Base-by-base conservation (phyloP, 2,797 vertebrate genomes). In the Tarsius wallacei region DNA sequence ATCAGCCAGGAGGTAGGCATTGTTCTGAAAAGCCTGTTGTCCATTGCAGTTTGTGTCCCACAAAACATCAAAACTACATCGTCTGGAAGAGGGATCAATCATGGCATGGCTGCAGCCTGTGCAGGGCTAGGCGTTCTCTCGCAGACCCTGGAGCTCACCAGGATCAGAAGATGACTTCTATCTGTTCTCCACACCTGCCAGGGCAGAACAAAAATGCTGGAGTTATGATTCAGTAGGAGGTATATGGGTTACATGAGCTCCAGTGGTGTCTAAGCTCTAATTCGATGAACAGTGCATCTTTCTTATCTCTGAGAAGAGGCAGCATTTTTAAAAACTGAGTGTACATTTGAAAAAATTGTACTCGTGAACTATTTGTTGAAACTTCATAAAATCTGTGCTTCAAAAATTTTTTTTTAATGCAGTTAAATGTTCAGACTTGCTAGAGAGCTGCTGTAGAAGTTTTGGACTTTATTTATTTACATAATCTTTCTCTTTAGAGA, bases 171-270 rank as follows among this genome's bases (percentile, higher is more conserved):
- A 74, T 42, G 24, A n/a, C 77, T 87, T 94, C 91, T 73, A 61
- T 96, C 91, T 89, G 57, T 97, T 96, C 87, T 94, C 85, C 53
- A 8, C 68, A 61, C 55, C 68, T 76, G 57, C 76, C 36, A n/a
- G 70, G 73, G 47, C 85, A 96, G 94, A 97, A 93, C 95, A 94
- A 85, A 93, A 96, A 33, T 77, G 22, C 19, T 1, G 9, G n/a
- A 78, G 76, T 91, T 95, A 51, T 85, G 92, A 94, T 88, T 22
- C 91, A 96, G 95, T 42, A 88, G 93, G 94, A 95, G 93, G 85
- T 71, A 89, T 97, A 93, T 73, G 88, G 86, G 90, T 96, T 96
- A 74, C 76, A 87, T 94, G 95, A 95, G 87, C 70, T 95, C 88
- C 64, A 87, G 76, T 97, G 87, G 88, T 71, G 85, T 81, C 80